These are phyloP conservation scores for Meandrina meandrites DNA, from an alignment of 92 coral and sea anemone species.

Conservation along the genomic window DNA sequence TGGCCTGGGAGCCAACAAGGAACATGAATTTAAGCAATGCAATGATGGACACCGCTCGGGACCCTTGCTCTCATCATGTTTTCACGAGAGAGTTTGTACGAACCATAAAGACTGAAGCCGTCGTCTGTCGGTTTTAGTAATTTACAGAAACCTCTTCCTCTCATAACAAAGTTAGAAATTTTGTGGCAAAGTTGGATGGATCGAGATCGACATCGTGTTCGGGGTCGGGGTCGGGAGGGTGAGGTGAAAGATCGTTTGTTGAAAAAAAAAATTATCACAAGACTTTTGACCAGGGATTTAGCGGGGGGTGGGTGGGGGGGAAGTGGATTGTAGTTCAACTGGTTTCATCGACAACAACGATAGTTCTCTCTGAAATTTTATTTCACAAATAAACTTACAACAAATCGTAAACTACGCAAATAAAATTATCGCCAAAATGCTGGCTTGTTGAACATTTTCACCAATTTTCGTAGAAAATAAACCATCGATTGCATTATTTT, in stretches of 20 bases:
- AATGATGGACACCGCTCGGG: background rate
- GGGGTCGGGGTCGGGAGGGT: too few species aligned
- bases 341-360: background rate
- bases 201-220: too few species aligned
- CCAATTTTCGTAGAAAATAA: background rate
- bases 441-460: background rate
- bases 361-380: background rate
- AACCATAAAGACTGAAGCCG: too few species aligned
- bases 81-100: too few species aligned
- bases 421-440: background rate
- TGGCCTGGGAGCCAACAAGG: constrained; percentile 50
- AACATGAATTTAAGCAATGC: background rate
- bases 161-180: too few species aligned
- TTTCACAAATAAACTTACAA: background rate
- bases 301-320: too few species aligned
- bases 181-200: too few species aligned
- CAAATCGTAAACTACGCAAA: background rate
- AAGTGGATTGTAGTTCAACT: background rate
- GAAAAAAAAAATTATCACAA: background rate
- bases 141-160: too few species aligned
- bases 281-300: too few species aligned
- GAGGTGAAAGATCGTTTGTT: too few species aligned
- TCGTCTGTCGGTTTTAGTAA: too few species aligned
- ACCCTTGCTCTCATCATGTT: too few species aligned
- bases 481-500: background rate